These are phyloP conservation scores for Steinernema carpocapsae DNA, from an alignment of 2,888 invertebrate species.

Conservation along the genomic window DNA sequence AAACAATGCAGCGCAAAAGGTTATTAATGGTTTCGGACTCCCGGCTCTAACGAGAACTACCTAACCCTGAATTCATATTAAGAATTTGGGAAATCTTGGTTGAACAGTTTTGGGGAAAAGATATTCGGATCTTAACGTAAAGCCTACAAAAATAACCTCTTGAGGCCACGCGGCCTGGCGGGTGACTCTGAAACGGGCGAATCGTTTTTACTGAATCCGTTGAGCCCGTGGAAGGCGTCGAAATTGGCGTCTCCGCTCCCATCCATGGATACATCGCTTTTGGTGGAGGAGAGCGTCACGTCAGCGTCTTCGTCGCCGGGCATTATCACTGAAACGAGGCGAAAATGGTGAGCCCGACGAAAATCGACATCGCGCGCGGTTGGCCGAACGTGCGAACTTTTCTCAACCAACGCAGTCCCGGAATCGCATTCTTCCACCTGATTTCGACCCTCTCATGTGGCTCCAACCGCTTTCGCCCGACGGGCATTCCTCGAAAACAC, in stretches of 20 bases:
- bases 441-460: background rate
- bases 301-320: slow-evolving; percentile 21
- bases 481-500: background rate
- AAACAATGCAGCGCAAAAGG: no score
- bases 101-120: no score
- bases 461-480: no score
- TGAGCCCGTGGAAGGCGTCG: no score
- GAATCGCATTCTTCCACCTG: background rate
- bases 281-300: background rate
- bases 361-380: slow-evolving; percentile 9
- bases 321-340: slow-evolving; percentile 22
- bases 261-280: background rate
- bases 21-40: no score
- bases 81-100: no score
- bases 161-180: background rate
- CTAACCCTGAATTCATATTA: background rate
- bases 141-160: background rate
- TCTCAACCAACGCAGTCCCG: background rate
- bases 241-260: no score
- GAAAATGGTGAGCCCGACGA: background rate
- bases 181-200: slow-evolving; percentile 4
- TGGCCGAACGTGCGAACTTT: slow-evolving; percentile 23
- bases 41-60: background rate
- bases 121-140: background rate
- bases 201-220: background rate